Evolutionary conservation across 1,140 invertebrate species (phyloP), one percentile per base, ranked within the genome.

Genomic region (Mactra quadrangularis): DNA sequence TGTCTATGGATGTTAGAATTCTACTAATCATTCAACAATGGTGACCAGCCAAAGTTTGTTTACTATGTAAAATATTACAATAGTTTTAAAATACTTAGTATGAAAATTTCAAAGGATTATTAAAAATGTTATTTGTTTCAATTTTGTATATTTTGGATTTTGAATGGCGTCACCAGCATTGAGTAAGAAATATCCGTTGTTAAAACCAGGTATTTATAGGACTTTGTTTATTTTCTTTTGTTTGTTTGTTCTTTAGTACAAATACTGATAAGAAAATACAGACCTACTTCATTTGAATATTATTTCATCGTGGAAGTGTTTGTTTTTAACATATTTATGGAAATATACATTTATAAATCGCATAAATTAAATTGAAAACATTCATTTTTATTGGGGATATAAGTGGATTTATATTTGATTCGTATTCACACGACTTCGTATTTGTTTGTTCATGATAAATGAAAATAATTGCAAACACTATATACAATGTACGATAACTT

Each of bases 81-180:
- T 29, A 47, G 22, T 50, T n/a, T 31, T 47, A 68, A 25, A 68
- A 31, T 68, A 68, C 41, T 47, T 68, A 68, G 47, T 68, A 41
- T 68, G 64, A 47, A 68, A 38, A 31, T 68, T 68, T 68, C 27
- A 68, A 68, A 47, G 64, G 64, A 68, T 68, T 68, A 47, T 68
- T 47, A 29, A 50, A 68, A 17, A 52, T 35, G 2, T 50, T 25
- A n/a, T 47, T 68, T 68, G 64, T 68, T 41, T 68, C 35, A 3
- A 68, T n/a, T 17, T 13, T 50, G 29, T 47, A 47, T 22, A 13
- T 45, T 19, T 29, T 68, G 41, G 27, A 3, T 29, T 68, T 68
- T 68, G 64, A 68, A 68, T 68, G 64, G 64, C 47, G 41, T 68
- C 64, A 50, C 45, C 64, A 15, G 22, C 41, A 29, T 47, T 68